Conservation (phyloP, 2,113 vertebrate species). For the Halichoeres trimaculatus region DNA sequence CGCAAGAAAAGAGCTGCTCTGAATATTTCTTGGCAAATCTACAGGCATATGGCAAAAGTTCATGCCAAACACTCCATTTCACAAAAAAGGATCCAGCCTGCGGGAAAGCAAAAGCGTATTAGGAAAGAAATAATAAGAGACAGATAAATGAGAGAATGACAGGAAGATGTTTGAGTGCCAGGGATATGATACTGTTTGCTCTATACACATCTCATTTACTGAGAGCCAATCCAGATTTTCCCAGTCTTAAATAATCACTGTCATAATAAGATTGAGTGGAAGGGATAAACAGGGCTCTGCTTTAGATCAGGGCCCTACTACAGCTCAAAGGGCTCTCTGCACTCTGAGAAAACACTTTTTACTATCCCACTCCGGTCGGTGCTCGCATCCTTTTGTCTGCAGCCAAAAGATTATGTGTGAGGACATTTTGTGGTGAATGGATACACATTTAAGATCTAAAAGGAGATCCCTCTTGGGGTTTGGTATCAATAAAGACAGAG, state of each 20-base stretch:
- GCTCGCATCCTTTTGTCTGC: constrained; percentile 64
- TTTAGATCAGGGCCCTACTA: constrained; percentile 66
- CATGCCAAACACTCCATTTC: constrained; percentile 77
- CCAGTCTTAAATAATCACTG: constrained; percentile 70
- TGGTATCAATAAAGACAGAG: constrained; percentile 74
- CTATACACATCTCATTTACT: constrained; percentile 60
- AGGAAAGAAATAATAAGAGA: constrained; percentile 65
- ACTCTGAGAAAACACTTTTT: constrained; percentile 57
- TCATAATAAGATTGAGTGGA: constrained; percentile 61
- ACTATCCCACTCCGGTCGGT: constrained; percentile 41
- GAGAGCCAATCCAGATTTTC: constrained; percentile 43
- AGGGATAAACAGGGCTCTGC: constrained; percentile 69
- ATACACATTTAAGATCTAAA: constrained; percentile 65
- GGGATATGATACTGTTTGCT: constrained; percentile 63
- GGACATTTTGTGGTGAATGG: constrained; percentile 68
- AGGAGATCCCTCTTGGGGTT: constrained; percentile 66
- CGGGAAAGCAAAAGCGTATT: constrained; percentile 65
- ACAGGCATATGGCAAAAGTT: constrained; percentile 81
- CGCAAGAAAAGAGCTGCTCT: constrained; percentile 77
- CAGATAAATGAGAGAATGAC: constrained; percentile 58
- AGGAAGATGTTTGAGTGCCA: constrained; percentile 67
- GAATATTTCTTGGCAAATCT: constrained; percentile 82
- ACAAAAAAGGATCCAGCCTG: constrained; percentile 61
- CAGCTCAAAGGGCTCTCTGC: constrained; percentile 41
- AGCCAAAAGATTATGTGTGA: constrained; percentile 73